Base-by-base conservation (phyloP, 2,888 invertebrate species). In the Thereva unica region DNA sequence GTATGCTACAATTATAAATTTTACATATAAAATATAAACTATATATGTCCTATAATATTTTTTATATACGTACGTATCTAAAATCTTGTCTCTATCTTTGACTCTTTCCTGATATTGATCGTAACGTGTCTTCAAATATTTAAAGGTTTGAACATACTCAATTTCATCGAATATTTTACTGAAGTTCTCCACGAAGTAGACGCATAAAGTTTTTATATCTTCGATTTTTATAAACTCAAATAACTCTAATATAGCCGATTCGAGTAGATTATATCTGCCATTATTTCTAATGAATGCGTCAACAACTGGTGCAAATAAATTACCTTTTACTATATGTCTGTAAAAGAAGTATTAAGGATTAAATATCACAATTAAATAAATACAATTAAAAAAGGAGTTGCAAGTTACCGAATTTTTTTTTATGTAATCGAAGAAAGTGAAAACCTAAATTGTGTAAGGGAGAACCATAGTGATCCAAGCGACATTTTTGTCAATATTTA, bases 111-210 rank as follows among this genome's bases (percentile, higher is more conserved):
- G 93, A 79, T 94, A 91, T 79, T 95, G 95, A 79, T 95, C 95
- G 76, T 95, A 95, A 71, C 92, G 87, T 68, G 80, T 82, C 83
- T 93, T 94, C 73, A 98, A 85, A 72, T 92, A 90, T 82, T 95
- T 94, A 82, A 99, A 99, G 42, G 98, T 98, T 84, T 96, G 95
- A 76, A 99, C 98, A 84, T 99, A 99, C 80, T 93, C 92, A 75
- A 98, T 91, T 77, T 92, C 90, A 79, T 97, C 95, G 77, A 99
- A 84, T 75, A 92, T 90, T 83, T 95, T 94, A 74, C 94, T 93
- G 82, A 95, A 98, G 82, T 92, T 95, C 82, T 98, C 97, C 73
- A 97, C 94, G 72, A 98, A 92, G 82, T 99, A 95, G 68, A 92
- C 89, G 84, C 92, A 93, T 74, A 95, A 84, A 49, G 91, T 89